Base-by-base conservation (phyloP, 2,888 invertebrate genomes). In the Chesias legatella region DNA sequence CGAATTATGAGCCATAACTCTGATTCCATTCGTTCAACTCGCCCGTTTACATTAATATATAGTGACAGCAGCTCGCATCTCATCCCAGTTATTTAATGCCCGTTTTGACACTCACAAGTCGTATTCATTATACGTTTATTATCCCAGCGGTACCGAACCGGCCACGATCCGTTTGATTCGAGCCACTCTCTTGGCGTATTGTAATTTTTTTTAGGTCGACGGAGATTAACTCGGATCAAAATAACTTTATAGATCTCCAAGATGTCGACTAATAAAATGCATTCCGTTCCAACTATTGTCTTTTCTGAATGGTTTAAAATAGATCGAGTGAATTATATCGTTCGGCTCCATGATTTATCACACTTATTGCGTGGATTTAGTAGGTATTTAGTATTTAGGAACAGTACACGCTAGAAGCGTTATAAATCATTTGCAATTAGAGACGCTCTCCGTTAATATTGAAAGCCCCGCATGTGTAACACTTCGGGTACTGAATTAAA, bases 401-500 rank as follows among this genome's bases (percentile, higher is more conserved):
- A 33, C 30, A 26, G 37, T 37, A 29, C 23, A 10, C 17, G 32
- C 33, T 33, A 26, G 48, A 62, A 58, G 57, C 51, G 53, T 67
- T 57, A 58, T 58, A 63, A 63, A 64, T 60, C 60, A 69, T 61
- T 66, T 53, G 63, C 62, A 71, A 68, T 69, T 67, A 70, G 69
- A 68, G 64, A 67, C 60, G 63, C 64, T 68, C 67, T 68, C 60
- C 67, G 67, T 80, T 79, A 77, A 79, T 79, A 79, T 78, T 79
- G 68, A 71, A 64, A 68, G 73, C 68, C 73, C 73, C 77, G 75
- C 73, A 75, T 77, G 65, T 73, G 75, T 66, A 71, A 70, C 79
- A 77, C 82, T 83, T 79, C 72, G 77, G 75, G 76, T 78, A 77
- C 72, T 73, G 78, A 78, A 82, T 83, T 81, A 82, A 85, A 86